A percentile compares a stretch with the other conserved stretches of the same genome.
Evolutionary conservation across 2,888 invertebrate genomes (phyloP).

Genomic region (Dynastes grantii): DNA sequence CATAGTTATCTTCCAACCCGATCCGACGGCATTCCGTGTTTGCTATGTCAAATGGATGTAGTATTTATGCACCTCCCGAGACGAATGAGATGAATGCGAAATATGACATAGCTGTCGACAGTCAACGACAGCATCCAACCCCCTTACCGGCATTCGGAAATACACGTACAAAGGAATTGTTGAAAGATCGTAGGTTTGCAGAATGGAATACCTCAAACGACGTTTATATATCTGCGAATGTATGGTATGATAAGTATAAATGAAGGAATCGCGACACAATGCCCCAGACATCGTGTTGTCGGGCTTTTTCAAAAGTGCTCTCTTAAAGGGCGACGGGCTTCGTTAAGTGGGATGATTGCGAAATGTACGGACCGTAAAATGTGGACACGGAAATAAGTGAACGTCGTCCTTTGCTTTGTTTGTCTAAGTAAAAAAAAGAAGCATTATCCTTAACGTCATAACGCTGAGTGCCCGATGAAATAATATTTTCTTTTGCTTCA

Average conservation of each 20-base stretch:
- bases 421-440: too few species aligned
- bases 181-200: background rate
- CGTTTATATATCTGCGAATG: background rate
- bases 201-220: background rate
- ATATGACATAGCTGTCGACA: constrained; percentile 10
- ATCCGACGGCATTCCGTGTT: background rate
- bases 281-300: background rate
- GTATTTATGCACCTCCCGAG: background rate
- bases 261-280: background rate
- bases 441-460: too few species aligned
- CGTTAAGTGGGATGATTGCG: background rate
- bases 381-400: background rate
- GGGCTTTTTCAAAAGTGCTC: background rate
- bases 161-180: background rate
- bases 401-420: too few species aligned
- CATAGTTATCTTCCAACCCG: background rate
- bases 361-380: background rate
- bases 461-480: too few species aligned
- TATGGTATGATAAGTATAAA: background rate
- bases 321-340: background rate
- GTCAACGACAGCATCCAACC: background rate
- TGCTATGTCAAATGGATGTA: background rate
- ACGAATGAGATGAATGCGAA: constrained; percentile 18
- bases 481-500: too few species aligned
- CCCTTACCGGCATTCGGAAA: background rate